Percentiles rank a stretch among this genome's conserved stretches.
These are phyloP conservation scores for Phengaris alcon DNA, from an alignment of 2,888 invertebrate genomes.

Conservation along the genomic window DNA sequence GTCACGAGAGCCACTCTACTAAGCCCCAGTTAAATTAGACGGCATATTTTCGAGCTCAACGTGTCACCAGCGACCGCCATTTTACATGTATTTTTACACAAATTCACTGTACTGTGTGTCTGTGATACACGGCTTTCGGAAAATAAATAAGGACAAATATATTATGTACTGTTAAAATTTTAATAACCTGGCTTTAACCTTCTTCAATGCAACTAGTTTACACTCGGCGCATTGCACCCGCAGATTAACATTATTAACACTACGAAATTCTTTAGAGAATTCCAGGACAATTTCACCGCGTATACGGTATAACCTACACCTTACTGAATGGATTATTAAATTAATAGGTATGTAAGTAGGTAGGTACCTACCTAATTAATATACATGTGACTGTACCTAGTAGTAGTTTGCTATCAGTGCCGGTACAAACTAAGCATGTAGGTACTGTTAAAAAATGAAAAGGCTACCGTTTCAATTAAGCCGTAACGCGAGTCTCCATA, in stretches of 20 bases:
- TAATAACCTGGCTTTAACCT: not conserved
- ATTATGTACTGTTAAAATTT: not conserved
- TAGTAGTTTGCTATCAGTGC: not conserved
- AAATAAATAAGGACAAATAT: not conserved
- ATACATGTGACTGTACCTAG: too few relatives aligned
- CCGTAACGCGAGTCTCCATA: slow-evolving; percentile 29
- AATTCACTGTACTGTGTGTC: too few relatives aligned
- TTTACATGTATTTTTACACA: not conserved
- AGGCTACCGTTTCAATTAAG: slow-evolving; percentile 27
- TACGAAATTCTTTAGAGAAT: not conserved
- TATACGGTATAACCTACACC: too few relatives aligned
- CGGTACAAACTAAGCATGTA: not conserved
- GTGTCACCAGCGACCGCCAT: slow-evolving; percentile 21
- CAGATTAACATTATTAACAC: not conserved
- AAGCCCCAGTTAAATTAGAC: slow-evolving; percentile 33
- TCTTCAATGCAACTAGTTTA: not conserved
- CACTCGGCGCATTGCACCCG: not conserved
- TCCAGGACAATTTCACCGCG: too few relatives aligned
- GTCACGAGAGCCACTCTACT: slow-evolving; percentile 31
- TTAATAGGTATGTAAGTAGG: too few relatives aligned
- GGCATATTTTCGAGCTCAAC: slow-evolving; percentile 27
- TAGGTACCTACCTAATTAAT: too few relatives aligned
- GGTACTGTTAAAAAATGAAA: slow-evolving; percentile 16
- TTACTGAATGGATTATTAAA: too few relatives aligned
- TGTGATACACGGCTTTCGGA: too few relatives aligned